phyloP scores from a whole-genome alignment of 2,888 invertebrate genomes.

The Nemapogon koenigi region DNA sequence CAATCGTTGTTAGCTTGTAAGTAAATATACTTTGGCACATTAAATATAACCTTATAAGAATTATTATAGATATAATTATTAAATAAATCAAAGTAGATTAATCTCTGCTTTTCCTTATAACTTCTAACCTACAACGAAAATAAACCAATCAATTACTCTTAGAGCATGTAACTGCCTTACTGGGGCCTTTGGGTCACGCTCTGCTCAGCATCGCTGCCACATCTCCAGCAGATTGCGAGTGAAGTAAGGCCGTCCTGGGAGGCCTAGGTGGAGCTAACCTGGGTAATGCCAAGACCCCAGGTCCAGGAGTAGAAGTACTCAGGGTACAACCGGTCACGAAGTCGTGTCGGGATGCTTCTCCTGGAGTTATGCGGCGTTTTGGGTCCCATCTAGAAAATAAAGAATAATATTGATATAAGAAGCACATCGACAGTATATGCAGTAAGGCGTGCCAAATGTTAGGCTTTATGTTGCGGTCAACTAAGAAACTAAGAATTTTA shows the following conservation, averaged over 20 bases:
- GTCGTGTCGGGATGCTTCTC: constrained; percentile 88
- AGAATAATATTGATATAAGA: too few relatives aligned
- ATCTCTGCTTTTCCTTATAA: background rate
- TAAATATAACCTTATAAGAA: too few relatives aligned
- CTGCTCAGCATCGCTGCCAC: constrained; percentile 69
- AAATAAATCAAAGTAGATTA: background rate
- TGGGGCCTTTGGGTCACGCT: constrained; percentile 55
- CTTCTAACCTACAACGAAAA: background rate
- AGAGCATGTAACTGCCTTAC: constrained; percentile 2
- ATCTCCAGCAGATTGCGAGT: constrained; percentile 71
- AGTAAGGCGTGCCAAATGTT: too few relatives aligned
- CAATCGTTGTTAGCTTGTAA: too few relatives aligned
- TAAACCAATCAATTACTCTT: background rate
- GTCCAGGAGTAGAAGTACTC: constrained; percentile 45
- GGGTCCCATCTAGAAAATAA: constrained; percentile 86
- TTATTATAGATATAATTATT: background rate
- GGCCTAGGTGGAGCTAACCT: constrained; percentile 22
- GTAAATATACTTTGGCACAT: too few relatives aligned
- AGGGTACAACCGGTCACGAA: constrained; percentile 69
- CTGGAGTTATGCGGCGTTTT: constrained; percentile 87
- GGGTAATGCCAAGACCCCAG: constrained; percentile 36
- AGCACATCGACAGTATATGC: too few relatives aligned
- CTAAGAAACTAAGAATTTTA: too few relatives aligned
- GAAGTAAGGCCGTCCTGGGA: constrained; percentile 51
- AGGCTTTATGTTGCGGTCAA: too few relatives aligned